These are phyloP conservation scores for Asteroscopus sphinx DNA, from an alignment of 2,888 invertebrate genomes.

Conservation along the genomic window DNA sequence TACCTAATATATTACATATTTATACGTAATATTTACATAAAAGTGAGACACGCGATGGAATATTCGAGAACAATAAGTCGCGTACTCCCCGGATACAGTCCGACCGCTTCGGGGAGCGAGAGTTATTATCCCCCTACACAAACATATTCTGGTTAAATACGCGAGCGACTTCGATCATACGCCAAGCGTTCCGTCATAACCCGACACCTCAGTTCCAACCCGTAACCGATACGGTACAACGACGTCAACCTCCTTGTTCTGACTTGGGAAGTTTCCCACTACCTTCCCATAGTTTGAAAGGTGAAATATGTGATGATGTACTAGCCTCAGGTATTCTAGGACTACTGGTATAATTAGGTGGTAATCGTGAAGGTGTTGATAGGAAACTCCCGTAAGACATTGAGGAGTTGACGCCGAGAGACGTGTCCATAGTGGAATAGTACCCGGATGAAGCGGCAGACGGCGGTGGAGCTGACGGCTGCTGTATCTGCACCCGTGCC, in stretches of 20 bases:
- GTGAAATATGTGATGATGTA: conserved; percentile 79
- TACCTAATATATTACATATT: conserved; percentile 53
- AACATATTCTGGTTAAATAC: conserved; percentile 66
- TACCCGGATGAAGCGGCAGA: conserved; percentile 88
- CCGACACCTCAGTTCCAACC: conserved; percentile 75
- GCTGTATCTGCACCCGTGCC: conserved; percentile 78
- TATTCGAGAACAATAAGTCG: conserved; percentile 84
- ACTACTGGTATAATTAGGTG: conserved; percentile 84
- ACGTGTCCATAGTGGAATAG: conserved; percentile 86
- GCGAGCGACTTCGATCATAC: conserved; percentile 54
- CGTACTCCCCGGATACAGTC: conserved; percentile 71
- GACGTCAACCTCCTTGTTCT: conserved; percentile 83
- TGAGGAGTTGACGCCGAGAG: conserved; percentile 86
- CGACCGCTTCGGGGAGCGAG: conserved; percentile 72
- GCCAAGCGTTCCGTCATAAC: conserved; percentile 74
- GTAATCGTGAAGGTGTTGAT: conserved; percentile 80
- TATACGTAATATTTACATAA: conserved; percentile 53
- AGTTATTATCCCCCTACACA: conserved; percentile 83
- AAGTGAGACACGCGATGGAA: conserved; percentile 50
- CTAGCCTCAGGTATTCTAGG: conserved; percentile 79
- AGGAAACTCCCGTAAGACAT: conserved; percentile 85
- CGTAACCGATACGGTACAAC: conserved; percentile 62
- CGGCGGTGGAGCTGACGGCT: conserved; percentile 79
- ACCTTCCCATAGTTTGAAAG: conserved; percentile 83
- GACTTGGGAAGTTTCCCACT: conserved; percentile 71